Evolutionary conservation across 1,140 invertebrate genomes (phyloP), one percentile per base, ranked within the genome.

Genomic region (Drosophila kanapiae): DNA sequence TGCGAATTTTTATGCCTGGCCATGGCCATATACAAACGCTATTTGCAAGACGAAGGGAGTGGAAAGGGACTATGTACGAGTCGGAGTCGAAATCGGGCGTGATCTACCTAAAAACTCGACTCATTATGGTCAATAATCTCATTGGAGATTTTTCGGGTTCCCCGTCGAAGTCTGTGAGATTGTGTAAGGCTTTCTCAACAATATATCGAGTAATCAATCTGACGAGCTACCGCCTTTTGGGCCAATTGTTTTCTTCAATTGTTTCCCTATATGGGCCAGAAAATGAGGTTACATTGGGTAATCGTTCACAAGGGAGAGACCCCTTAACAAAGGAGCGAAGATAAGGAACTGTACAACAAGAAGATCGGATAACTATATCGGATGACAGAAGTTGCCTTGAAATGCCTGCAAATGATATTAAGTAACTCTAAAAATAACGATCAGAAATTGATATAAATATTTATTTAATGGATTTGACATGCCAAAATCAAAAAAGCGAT

Each of bases 1-100:
- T 88, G 85, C 85, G 84, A 88, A 88, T 90, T 76, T 76, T 57
- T 90, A 90, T 88, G 85, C 81, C 49, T 23, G 42, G 54, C 27
- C 40, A 62, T 23, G 42, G 54, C 27, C 40, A 62, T 54, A 88
- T 87, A 88, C 80, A 77, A 87, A 75, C 70, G 74, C 49, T 68
- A 79, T 90, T 81, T 81, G 42, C 35, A 18, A 59, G n/a, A 59
- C 49, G 57, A 56, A n/a, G 63, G 31, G 56, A 11, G 23, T 53
- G 37, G 35, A 43, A 29, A 31, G 53, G n/a, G 60, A 78, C 51
- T 56, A n/a, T 9, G 5, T 16, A 14, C 14, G 82, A 56, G 60
- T 10, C 16, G 1, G 16, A 16, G 23, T 38, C 31, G 0, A 38
- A 82, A 45, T 61, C 37, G 53, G 83, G 80, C 80, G 80, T 88